Percentiles rank a stretch among this genome's conserved stretches.
These are phyloP conservation scores for Campoplex nolae DNA, from an alignment of 2,888 invertebrate species.

Conservation along the genomic window DNA sequence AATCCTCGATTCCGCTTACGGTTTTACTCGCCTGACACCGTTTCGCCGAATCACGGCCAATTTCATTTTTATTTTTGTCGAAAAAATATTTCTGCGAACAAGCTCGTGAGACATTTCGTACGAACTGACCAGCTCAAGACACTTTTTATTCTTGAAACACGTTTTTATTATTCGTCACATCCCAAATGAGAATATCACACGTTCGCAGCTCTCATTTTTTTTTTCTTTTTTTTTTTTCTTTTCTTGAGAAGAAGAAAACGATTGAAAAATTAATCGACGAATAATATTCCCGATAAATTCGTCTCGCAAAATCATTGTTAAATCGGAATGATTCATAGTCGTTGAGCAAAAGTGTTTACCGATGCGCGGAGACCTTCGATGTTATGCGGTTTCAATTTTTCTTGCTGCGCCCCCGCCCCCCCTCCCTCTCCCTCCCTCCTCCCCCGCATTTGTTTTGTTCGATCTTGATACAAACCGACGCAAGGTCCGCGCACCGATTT, in stretches of 20 bases:
- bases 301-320: neutral
- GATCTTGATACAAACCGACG: slow-evolving; percentile 1
- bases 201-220: too few relatives aligned
- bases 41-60: neutral
- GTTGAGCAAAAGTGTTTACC: slow-evolving; percentile 46
- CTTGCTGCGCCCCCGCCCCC: neutral
- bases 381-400: slow-evolving; percentile 25
- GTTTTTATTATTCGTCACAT: neutral
- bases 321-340: slow-evolving; percentile 3
- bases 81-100: neutral
- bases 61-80: neutral
- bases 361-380: slow-evolving; percentile 59
- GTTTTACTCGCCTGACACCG: neutral
- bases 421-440: neutral
- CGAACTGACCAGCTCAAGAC: neutral
- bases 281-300: neutral
- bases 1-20: neutral
- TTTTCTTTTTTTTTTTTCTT: too few relatives aligned
- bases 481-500: slow-evolving; percentile 52
- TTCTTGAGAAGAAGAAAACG: too few relatives aligned
- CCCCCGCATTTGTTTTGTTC: slow-evolving; percentile 1
- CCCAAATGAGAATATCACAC: neutral
- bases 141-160: neutral
- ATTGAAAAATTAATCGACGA: neutral
- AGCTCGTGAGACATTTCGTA: neutral